phyloP scores from a whole-genome alignment of 2,888 invertebrate genomes.

The Dromius quadrimaculatus region DNA sequence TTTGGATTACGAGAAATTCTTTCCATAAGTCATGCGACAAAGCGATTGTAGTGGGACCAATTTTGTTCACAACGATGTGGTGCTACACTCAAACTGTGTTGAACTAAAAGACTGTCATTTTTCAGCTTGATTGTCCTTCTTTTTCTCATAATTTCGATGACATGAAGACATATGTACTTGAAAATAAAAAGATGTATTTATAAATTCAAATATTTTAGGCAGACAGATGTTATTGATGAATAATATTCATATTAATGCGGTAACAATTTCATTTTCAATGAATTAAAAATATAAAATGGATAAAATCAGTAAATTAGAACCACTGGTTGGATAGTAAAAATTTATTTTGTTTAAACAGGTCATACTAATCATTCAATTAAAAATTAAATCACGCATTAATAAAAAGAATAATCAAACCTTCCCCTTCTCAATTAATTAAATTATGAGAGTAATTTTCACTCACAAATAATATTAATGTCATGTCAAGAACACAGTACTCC shows the following conservation, averaged over 20 bases:
- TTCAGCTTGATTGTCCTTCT: conserved; percentile 24
- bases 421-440: conserved; percentile 45
- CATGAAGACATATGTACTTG: conserved; percentile 35
- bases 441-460: conserved; percentile 51
- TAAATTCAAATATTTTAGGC: conserved; percentile 17
- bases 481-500: conserved; percentile 60
- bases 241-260: no score
- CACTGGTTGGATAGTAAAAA: no score
- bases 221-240: no score
- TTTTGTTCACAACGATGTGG: background rate
- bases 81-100: conserved; percentile 6
- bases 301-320: no score
- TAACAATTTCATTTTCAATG: no score
- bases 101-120: conserved; percentile 30
- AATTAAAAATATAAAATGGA: no score
- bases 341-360: conserved; percentile 1
- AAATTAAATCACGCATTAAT: conserved; percentile 31
- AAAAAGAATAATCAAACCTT: conserved; percentile 21
- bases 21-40: conserved; percentile 17
- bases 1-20: conserved; percentile 25
- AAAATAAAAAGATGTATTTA: conserved; percentile 25
- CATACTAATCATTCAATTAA: conserved; percentile 27
- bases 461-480: conserved; percentile 52
- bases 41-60: background rate
- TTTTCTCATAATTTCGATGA: conserved; percentile 40